Evolutionary conservation across 2,888 invertebrate species (phyloP), one percentile per base, ranked within the genome.

Genomic region (Venustoraphidia nigricollis): DNA sequence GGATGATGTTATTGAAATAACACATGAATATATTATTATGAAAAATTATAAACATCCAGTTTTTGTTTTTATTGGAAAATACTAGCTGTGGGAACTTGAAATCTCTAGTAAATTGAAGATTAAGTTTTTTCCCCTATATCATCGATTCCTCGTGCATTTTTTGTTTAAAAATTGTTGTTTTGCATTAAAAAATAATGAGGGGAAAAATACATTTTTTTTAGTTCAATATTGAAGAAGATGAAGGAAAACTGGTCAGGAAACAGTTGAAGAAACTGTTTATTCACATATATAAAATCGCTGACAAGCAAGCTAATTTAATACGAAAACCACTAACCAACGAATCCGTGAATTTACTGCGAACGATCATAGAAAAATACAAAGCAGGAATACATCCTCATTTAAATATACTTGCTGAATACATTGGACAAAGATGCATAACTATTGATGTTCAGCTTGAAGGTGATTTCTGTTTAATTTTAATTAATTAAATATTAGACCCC

Each of bases 381-480:
- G 56, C 59, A 17, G 61, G 60, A 8, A 51, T 59, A 11, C 56
- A 59, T 52, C 55, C 57, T 2, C 61, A 62, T 50, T 51, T 61
- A n/a, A 57, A 59, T 43, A 52, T 61, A 27, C 56, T 62, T 9
- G 59, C 61, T 8, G 54, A 56, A 27, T 62, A 61, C 47, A 60
- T 62, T 50, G 62, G 62, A 1, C 58, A 58, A 51, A 55, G 57
- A 34, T 47, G 59, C 35, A 47, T 62, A 9, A 47, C 52, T 10
- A 55, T 53, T 8, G 55, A 56, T 45, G 53, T 57, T 6, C 61
- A 61, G 51, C 49, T 62, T 14, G 62, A 62, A 58, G 60, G 60
- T 60, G 50, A 44, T 11, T 9, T 42, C 9, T 27, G 27, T 38
- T n/a, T 38, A 8, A 13, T 38, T 11, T 38, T 38, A 11, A 8